These are phyloP conservation scores for Penaeus vannamei DNA, from an alignment of 1,140 invertebrate species.

Conservation along the genomic window DNA sequence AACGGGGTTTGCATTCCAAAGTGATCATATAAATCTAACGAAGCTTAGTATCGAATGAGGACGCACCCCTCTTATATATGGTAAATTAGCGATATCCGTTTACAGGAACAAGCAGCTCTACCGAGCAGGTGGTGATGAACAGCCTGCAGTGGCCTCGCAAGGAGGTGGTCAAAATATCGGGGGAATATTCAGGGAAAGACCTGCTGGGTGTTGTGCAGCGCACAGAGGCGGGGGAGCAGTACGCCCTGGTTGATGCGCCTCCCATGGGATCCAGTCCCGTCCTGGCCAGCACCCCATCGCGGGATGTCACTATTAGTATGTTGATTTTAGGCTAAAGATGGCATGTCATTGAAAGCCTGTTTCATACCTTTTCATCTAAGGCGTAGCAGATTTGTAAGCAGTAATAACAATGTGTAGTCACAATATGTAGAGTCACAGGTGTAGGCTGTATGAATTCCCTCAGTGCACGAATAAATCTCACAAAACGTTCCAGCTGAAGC, in stretches of 20 bases:
- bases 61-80: background rate
- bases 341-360: too few relatives aligned
- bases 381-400: too few relatives aligned
- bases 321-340: background rate
- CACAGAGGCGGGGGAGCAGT: background rate
- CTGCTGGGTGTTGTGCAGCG: background rate
- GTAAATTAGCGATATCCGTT: background rate
- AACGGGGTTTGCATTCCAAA: too few relatives aligned
- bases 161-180: constrained; percentile 47
- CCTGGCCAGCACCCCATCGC: background rate
- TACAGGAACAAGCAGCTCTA: constrained; percentile 14
- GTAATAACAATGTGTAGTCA: background rate
- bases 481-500: constrained; percentile 23
- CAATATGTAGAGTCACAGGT: background rate
- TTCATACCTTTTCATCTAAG: too few relatives aligned
- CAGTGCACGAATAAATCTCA: too few relatives aligned
- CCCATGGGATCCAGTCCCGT: constrained; percentile 31
- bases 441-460: background rate
- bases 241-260: constrained; percentile 29
- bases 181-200: background rate
- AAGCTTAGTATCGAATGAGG: too few relatives aligned
- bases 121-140: constrained; percentile 40
- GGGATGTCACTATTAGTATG: constrained; percentile 44
- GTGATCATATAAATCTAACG: too few relatives aligned
- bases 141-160: constrained; percentile 53